Base-by-base conservation (phyloP, 1,140 invertebrate species). In the Eriosoma lanigerum region DNA sequence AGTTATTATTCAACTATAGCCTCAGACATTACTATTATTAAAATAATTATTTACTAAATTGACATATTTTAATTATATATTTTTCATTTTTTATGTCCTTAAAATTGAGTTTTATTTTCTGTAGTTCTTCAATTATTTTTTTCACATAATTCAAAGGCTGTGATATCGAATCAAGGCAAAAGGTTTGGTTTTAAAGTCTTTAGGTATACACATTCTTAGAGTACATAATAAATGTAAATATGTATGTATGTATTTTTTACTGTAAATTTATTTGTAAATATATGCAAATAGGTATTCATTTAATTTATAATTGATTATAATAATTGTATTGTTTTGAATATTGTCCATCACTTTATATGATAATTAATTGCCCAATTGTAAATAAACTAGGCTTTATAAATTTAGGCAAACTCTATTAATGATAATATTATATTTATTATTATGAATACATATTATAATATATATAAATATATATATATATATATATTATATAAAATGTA, bases 181-280 rank as follows among this genome's bases (percentile, higher is more conserved):
- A 60, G 75, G 60, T 78, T 78, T 78, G 75, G 56, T 78, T 78
- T 78, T 78, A 29, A 62, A 78, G 75, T 78, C 75, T 78, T 76
- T 46, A 78, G 56, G 21, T 78, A 21, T 78, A 78, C 75, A 78
- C 38, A 62, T 60, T 76, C 50, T 76, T 76, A 78, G 17, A 50
- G 10, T 52, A 29, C 46, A 50, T 50, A 4, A 38, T 38, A 38
- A 38, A 38, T 38, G 32, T 38, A 38, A 4, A 8, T 38, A 8
- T 38, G 52, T 24, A 52, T 10, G 19, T 54, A 32, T 62, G 10
- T 62, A 50, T 48, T 48, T 50, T 50, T 72, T 52, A 52, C 26
- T 76, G 52, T 76, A 76, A 52, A 76, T 76, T 58, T 38, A 17
- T 54, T 5, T 76, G 38, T 76, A 76, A 38, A 17, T 56, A 76